These are phyloP conservation scores for Propithecus perrieri DNA, from an alignment of 2,797 vertebrate genomes.

Conservation along the genomic window DNA sequence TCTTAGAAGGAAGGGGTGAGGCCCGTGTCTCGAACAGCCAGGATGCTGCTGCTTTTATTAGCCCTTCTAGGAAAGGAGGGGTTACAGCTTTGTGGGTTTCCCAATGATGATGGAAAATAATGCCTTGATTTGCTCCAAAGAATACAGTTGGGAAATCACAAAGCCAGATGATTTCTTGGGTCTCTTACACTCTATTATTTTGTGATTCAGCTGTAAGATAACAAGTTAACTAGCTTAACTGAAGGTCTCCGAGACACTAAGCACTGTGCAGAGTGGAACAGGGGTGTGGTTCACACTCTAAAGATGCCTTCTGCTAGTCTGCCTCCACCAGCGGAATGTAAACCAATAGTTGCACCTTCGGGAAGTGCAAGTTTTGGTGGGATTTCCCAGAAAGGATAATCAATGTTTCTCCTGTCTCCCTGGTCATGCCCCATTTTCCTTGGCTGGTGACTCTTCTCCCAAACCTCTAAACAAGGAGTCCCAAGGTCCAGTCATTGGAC, in stretches of 20 bases:
- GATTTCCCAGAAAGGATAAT: neutral
- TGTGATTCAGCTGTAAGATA: slow-evolving; percentile 19
- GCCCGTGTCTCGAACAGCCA: neutral
- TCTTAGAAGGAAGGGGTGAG: slow-evolving; percentile 39
- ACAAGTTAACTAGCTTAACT: neutral
- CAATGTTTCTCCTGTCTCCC: neutral
- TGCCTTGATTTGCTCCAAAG: neutral
- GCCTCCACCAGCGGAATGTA: neutral
- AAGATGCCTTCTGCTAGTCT: neutral
- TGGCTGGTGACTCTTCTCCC: neutral
- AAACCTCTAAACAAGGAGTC: neutral
- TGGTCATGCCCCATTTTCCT: neutral
- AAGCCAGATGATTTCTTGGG: neutral
- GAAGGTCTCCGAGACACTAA: neutral
- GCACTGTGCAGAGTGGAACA: neutral
- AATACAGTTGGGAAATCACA: slow-evolving; percentile 35
- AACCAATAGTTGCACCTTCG: neutral
- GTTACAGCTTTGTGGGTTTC: neutral
- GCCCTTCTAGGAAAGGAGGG: slow-evolving; percentile 31
- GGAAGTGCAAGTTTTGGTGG: neutral
- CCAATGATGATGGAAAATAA: neutral
- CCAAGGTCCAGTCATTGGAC: neutral
- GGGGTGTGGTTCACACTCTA: neutral
- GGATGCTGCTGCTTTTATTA: neutral
- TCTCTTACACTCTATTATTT: neutral